Evolutionary conservation across 2,888 invertebrate species (phyloP).

Genomic region (Coenonympha arcania): DNA sequence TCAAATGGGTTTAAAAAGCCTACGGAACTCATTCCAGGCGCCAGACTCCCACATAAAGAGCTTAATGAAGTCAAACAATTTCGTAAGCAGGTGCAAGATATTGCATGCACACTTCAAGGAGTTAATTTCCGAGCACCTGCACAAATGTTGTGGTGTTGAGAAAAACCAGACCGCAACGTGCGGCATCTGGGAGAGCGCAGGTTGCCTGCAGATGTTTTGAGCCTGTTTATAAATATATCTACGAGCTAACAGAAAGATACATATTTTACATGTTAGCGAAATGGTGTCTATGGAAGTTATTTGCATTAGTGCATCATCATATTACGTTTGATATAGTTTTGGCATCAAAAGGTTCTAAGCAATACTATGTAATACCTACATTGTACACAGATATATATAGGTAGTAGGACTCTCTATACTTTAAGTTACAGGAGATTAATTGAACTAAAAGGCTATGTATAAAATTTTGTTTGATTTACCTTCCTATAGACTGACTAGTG

Average conservation of each 20-base stretch:
- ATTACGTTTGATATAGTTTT: no score
- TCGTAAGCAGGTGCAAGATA: constrained; percentile 10
- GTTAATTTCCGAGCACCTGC: constrained; percentile 7
- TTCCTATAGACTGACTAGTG: no score
- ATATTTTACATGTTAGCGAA: no score
- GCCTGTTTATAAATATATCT: neutral
- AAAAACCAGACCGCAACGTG: constrained; percentile 12
- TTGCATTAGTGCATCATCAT: no score
- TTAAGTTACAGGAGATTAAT: no score
- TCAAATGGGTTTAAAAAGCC: neutral
- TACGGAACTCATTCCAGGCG: neutral
- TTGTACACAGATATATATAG: no score
- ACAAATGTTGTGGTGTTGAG: neutral
- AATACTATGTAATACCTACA: no score
- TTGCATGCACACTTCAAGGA: neutral
- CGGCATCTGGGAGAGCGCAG: constrained; percentile 8
- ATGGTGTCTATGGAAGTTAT: no score
- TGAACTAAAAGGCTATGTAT: neutral
- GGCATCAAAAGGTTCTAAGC: no score
- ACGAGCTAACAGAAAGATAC: neutral
- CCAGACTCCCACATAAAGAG: neutral
- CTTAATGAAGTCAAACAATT: constrained; percentile 2
- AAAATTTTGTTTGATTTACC: no score
- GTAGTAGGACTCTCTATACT: no score
- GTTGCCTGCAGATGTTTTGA: constrained; percentile 12